Evolutionary conservation across 2,113 vertebrate genomes (phyloP), one percentile per base, ranked within the genome.

Genomic region (Panthera tigris): DNA sequence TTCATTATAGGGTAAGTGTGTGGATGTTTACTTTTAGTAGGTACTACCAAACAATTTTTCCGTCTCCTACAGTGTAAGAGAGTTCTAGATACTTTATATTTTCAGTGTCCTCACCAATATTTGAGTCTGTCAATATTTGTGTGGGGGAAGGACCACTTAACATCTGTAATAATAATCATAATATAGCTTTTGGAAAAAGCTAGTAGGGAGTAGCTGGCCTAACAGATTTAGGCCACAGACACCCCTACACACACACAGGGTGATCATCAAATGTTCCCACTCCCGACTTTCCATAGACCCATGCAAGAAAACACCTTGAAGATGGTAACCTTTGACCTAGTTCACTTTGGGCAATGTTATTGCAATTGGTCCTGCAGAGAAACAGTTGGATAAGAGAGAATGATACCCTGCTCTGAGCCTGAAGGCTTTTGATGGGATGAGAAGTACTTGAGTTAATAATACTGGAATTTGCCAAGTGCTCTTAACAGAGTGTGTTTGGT

Each of bases 111-210:
- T 93, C 14, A 84, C 45, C 52, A 71, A 1, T 79, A 79, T 50
- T 63, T 87, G 12, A 52, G 86, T 29, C 36, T 89, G 11, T 95
- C 73, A 83, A 21, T 21, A 27, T 45, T 79, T 63, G 33, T 85
- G 39, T 29, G 31, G 36, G 12, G 45, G 16, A 5, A 18, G 15
- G 15, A 63, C 19, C 18, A 65, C 36, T 85, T 66, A 21, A 7
- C 57, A 50, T 78, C 52, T 80, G 5, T 84, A 79, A 71, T 95
- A 11, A 48, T 88, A 63, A 76, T 80, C 11, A 39, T 84, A 87
- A 87, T 25, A 88, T 94, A 69, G 41, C 48, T 87, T 97, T 94
- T 41, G 12, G 55, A 89, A 78, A 92, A 94, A 81, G 57, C 48
- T 36, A 66, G 4, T 41, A 50, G 36, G 65, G 27, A 63, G 9